A percentile compares a stretch with the other conserved stretches of the same genome.
phyloP scores from a whole-genome alignment of 2,113 vertebrate species.

The Hydrolagus affinis region DNA sequence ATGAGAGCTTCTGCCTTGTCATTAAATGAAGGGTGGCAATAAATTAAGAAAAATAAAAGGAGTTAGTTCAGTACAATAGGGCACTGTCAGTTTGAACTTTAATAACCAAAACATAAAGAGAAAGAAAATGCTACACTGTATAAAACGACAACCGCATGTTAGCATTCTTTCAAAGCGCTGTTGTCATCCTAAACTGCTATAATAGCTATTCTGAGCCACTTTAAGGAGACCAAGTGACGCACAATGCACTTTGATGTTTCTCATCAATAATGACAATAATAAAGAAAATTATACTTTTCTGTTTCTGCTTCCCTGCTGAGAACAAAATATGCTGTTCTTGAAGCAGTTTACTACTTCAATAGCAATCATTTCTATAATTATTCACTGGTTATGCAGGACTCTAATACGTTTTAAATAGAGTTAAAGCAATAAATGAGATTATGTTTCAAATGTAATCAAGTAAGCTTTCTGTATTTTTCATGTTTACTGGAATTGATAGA shows the following conservation, averaged over 20 bases:
- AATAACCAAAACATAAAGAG: background rate
- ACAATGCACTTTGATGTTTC: no score
- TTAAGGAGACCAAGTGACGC: background rate
- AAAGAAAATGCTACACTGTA: background rate
- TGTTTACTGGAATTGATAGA: background rate
- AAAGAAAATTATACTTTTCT: constrained; percentile 7
- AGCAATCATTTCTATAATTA: constrained; percentile 17
- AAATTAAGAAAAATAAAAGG: no score
- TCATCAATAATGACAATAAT: constrained; percentile 9
- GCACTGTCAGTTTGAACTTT: background rate
- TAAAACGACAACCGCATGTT: background rate
- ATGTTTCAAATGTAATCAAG: background rate
- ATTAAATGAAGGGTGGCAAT: no score
- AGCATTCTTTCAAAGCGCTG: background rate
- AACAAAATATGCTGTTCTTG: background rate
- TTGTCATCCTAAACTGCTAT: background rate
- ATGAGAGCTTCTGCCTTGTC: no score
- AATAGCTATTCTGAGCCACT: background rate
- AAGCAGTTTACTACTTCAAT: background rate
- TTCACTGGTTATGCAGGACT: background rate
- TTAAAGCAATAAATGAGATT: background rate
- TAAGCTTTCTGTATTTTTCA: background rate
- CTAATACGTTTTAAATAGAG: background rate
- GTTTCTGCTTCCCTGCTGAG: background rate
- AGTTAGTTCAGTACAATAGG: background rate